Evolutionary conservation across 2,113 vertebrate species (phyloP), one percentile per base, ranked within the genome.

Genomic region (Pelobates fuscus): DNA sequence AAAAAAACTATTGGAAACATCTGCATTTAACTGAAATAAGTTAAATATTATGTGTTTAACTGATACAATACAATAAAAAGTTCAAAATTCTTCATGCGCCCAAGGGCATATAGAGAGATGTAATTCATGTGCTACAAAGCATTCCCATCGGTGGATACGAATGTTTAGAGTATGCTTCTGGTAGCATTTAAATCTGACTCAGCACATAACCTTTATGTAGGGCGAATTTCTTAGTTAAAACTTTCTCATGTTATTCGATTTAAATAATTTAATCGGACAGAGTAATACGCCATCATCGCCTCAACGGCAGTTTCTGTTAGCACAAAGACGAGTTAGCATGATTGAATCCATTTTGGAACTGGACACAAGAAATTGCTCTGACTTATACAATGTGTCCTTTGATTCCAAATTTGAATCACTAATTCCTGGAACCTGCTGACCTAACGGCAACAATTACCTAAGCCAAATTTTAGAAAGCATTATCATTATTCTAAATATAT

Each of bases 131-230:
- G 41, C 41, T 23, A 18, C n/a, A 55, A 8, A 55, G n/a, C 7
- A 4, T 17, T 55, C 52, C n/a, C 20, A 23, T 8, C 7, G 32
- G 29, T 15, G 41, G 23, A 59, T 44, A 12, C 68, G 44, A 2
- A 29, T 71, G 69, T 71, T 71, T 71, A 21, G 6, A 18, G 61
- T 71, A 21, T 18, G 7, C n/a, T 25, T 46, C 69, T 71, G 69
- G 43, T 18, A 61, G 57, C 37, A 15, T 8, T 71, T 71, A 71
- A 43, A 26, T 2, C 18, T 44, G 69, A 70, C 55, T 70, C 37
- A 5, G 30, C n/a, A n/a, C 18, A 60, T 70, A 60, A 71, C 57
- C 57, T 30, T 58, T 21, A 46, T 8, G 18, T 62, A 10, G n/a
- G 26, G 37, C 2, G 14, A 8, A 17, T 21, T 11, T 25, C 8